A percentile compares a stretch with the other conserved stretches of the same genome.
phyloP scores from a whole-genome alignment of 2,888 invertebrate genomes.

The Arrhopalites spinosus region DNA sequence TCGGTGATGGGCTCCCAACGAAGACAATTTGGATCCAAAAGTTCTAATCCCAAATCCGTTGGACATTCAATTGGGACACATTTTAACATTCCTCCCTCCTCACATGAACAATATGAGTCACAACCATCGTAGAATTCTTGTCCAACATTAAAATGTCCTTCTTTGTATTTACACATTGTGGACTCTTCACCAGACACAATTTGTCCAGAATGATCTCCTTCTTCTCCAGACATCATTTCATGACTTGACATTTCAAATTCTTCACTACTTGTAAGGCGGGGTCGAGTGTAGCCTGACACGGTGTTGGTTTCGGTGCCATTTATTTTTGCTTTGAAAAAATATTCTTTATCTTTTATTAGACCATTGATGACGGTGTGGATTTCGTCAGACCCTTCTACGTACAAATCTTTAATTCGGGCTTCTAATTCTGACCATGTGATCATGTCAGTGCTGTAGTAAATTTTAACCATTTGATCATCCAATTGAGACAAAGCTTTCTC shows the following conservation, averaged over 20 bases:
- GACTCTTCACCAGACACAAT: not conserved
- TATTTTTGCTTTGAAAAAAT: slow-evolving; percentile 50
- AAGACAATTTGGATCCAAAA: slow-evolving; percentile 80
- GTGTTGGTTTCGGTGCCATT: slow-evolving; percentile 50
- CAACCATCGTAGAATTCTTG: slow-evolving; percentile 84
- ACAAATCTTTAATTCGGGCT: slow-evolving; percentile 47
- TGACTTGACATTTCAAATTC: slow-evolving; percentile 32
- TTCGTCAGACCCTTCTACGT: slow-evolving; percentile 48
- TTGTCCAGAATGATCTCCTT: slow-evolving; percentile 22
- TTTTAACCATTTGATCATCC: slow-evolving; percentile 43
- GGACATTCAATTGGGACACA: slow-evolving; percentile 83
- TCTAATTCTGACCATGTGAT: slow-evolving; percentile 45
- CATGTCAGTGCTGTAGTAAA: slow-evolving; percentile 48
- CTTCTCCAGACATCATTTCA: slow-evolving; percentile 38
- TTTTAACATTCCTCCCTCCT: slow-evolving; percentile 68
- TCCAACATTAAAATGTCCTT: slow-evolving; percentile 58
- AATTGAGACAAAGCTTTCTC: slow-evolving; percentile 45
- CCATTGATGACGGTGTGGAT: slow-evolving; percentile 48
- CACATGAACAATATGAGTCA: slow-evolving; percentile 77
- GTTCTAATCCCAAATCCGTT: slow-evolving; percentile 81
- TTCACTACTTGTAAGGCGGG: slow-evolving; percentile 24
- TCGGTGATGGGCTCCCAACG: slow-evolving; percentile 81
- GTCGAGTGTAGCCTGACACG: slow-evolving; percentile 41
- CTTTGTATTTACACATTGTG: slow-evolving; percentile 58
- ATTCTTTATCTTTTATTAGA: slow-evolving; percentile 46